phyloP scores from a whole-genome alignment of 1,140 invertebrate species.

The Bombyx mandarina region DNA sequence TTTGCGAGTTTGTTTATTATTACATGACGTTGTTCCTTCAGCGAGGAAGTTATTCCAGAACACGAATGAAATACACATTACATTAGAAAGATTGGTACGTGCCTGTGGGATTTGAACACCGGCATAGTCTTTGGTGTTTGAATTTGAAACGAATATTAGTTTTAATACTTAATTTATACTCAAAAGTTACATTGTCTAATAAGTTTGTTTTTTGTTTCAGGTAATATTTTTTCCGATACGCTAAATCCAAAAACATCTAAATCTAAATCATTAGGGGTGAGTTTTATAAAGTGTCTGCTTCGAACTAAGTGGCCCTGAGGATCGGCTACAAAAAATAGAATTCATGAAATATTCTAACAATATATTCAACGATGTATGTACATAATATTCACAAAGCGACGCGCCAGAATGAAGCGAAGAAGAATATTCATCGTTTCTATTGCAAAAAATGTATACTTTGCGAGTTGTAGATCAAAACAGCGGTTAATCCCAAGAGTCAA shows the following conservation, averaged over 20 bases:
- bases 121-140: too few species aligned
- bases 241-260: too few species aligned
- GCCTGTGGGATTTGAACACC: too few species aligned
- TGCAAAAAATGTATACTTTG: slow-evolving; percentile 44
- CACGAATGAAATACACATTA: too few species aligned
- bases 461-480: slow-evolving; percentile 59
- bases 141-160: too few species aligned
- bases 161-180: too few species aligned
- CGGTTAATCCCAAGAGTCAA: slow-evolving; percentile 38
- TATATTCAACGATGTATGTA: slow-evolving; percentile 36
- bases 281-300: slow-evolving; percentile 23
- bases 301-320: slow-evolving; percentile 18
- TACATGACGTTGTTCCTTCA: too few species aligned
- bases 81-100: too few species aligned
- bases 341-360: slow-evolving; percentile 43
- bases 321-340: slow-evolving; percentile 26
- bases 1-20: too few species aligned
- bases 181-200: too few species aligned
- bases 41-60: too few species aligned
- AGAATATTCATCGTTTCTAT: slow-evolving; percentile 37
- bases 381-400: slow-evolving; percentile 39
- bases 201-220: slow-evolving; percentile 26
- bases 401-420: slow-evolving; percentile 31
- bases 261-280: slow-evolving; percentile 13
- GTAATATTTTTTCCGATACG: slow-evolving; percentile 18